Conservation (phyloP, 2,113 vertebrate species). For the Hoplias malabaricus region DNA sequence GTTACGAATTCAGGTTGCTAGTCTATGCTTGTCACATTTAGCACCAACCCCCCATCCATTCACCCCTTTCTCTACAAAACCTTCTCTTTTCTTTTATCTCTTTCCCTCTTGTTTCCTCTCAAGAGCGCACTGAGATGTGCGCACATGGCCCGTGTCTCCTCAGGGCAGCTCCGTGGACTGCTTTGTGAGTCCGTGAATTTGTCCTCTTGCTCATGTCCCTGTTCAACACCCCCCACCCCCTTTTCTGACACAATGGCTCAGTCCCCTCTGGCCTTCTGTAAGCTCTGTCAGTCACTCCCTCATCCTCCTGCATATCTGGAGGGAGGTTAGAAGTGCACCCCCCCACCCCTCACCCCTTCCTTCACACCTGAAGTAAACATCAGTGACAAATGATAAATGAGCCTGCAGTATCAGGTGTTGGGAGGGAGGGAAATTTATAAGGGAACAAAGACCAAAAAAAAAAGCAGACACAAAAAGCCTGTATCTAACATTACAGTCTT, state of each 20-base stretch:
- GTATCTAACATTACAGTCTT: constrained; percentile 47
- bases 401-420: constrained; percentile 63
- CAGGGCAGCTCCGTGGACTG: constrained; percentile 45
- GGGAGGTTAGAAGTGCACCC: neutral
- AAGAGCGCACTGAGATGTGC: constrained; percentile 54
- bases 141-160: constrained; percentile 49
- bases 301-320: constrained; percentile 50
- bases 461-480: constrained; percentile 54
- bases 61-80: neutral
- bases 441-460: constrained; percentile 59
- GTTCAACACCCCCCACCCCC: constrained; percentile 35
- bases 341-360: constrained; percentile 47
- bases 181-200: constrained; percentile 34
- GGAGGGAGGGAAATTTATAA: constrained; percentile 62
- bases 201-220: constrained; percentile 32
- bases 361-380: constrained; percentile 68
- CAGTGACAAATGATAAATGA: constrained; percentile 73
- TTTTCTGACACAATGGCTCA: constrained; percentile 38
- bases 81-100: constrained; percentile 8
- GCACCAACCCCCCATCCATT: constrained; percentile 28
- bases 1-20: constrained; percentile 38
- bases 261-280: constrained; percentile 32
- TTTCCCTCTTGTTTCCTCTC: neutral
- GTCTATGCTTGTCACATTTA: constrained; percentile 42
- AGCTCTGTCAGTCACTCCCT: constrained; percentile 51